phyloP scores from a whole-genome alignment of 2,797 vertebrate genomes.

The Urophycis tenuis region DNA sequence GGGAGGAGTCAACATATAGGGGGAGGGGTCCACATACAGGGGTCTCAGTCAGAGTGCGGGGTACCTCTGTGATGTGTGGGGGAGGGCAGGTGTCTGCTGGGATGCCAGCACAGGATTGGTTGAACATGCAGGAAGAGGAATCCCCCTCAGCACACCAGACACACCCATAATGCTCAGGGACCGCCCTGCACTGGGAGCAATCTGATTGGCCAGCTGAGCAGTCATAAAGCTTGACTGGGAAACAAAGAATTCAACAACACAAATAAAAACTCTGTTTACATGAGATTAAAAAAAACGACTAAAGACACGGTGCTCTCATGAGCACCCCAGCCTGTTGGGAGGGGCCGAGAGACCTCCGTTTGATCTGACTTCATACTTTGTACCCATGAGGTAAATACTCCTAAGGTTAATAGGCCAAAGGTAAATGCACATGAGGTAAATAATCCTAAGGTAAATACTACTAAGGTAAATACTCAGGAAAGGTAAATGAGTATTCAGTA shows the following conservation, averaged over 20 bases:
- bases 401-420: not conserved
- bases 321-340: too few relatives aligned
- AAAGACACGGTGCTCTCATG: too few relatives aligned
- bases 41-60: not conserved
- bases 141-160: constrained; percentile 75
- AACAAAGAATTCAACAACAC: not conserved
- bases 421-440: not conserved
- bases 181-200: constrained; percentile 83
- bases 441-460: too few relatives aligned
- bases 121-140: constrained; percentile 70
- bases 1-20: not conserved
- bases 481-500: not conserved
- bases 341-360: too few relatives aligned
- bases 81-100: constrained; percentile 71
- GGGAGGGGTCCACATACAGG: not conserved
- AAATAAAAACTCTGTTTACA: not conserved
- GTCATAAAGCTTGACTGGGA: constrained; percentile 72
- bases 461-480: too few relatives aligned
- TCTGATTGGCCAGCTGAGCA: constrained; percentile 80
- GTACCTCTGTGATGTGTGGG: constrained; percentile 72
- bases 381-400: too few relatives aligned
- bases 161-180: constrained; percentile 73
- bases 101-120: constrained; percentile 63
- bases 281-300: too few relatives aligned
- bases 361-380: too few relatives aligned